phyloP scores from a whole-genome alignment of 2,797 vertebrate genomes.

The Eutrigla gurnardus region DNA sequence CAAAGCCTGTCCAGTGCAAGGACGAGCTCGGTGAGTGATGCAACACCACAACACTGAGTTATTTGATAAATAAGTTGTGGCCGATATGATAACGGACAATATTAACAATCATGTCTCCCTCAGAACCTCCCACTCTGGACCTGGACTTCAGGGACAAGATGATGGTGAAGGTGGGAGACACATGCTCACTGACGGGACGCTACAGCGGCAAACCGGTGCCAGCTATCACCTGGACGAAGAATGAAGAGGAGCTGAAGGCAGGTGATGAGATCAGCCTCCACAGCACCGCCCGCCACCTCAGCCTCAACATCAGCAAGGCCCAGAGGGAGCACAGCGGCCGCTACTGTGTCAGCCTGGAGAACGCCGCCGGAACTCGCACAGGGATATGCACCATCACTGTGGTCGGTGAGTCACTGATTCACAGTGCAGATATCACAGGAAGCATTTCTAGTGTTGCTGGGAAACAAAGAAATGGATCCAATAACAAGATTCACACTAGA shows the following conservation, averaged over 20 bases:
- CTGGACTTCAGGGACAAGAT: slow-evolving; percentile 94
- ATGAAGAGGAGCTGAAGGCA: slow-evolving; percentile 88
- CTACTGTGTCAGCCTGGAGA: slow-evolving; percentile 92
- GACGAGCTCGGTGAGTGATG: slow-evolving; percentile 92
- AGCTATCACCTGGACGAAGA: slow-evolving; percentile 91
- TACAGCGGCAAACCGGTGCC: slow-evolving; percentile 93
- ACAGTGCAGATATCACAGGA: not conserved
- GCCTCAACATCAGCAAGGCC: slow-evolving; percentile 88
- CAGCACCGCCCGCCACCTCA: slow-evolving; percentile 87
- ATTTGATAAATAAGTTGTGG: too few relatives aligned
- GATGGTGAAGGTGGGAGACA: slow-evolving; percentile 92
- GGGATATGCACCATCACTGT: slow-evolving; percentile 92
- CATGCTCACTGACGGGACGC: slow-evolving; percentile 90
- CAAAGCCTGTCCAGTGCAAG: slow-evolving; percentile 97
- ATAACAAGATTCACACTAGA: not conserved
- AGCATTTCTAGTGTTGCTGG: too few relatives aligned
- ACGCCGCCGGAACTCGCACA: slow-evolving; percentile 90
- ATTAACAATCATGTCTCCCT: not conserved
- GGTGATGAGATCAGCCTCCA: slow-evolving; percentile 87
- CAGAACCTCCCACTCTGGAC: slow-evolving; percentile 94
- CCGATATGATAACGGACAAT: not conserved
- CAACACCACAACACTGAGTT: not conserved
- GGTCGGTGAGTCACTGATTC: slow-evolving; percentile 87
- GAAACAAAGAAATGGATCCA: not conserved
- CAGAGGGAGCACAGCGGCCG: slow-evolving; percentile 93